Evolutionary conservation across 2,113 vertebrate species (phyloP), one percentile per base, ranked within the genome.

Genomic region (Crotalus helleri): DNA sequence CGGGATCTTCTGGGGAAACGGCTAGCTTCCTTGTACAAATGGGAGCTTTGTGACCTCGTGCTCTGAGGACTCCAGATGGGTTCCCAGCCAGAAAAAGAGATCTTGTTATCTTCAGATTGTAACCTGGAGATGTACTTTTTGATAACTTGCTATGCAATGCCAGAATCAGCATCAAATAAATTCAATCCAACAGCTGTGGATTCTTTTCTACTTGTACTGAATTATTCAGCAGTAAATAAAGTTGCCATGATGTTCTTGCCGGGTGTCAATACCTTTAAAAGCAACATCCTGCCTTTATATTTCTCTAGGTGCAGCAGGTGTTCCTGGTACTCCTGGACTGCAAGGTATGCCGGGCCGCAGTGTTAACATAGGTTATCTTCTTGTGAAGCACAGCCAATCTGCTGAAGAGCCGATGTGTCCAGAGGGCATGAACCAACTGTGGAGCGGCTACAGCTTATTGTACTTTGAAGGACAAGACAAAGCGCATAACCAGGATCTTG

Each of bases 391-490:
- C 98, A 99, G 99, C 93, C 99, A 99, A 96, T 97, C 99, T 0
- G 98, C 99, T 0, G 98, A 98, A 93, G 98, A 98, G 5, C 99
- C 99, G 33, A 99, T 99, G 98, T 99, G 99, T 94, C 99, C 99
- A 0, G 97, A 98, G 93, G 99, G 99, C 90, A 99, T 99, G 99
- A 97, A 97, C 26, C 99, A 98, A 94, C 97, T 99, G 49, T 99
- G 99, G 99, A 98, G 98, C 0, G 99, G 99, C 1, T 99, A 99
- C 98, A 99, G 99, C 96, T 97, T 99, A 29, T 97, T 99, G 39
- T 99, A 99, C 95, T 98, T 99, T 0, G 99, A 99, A 95, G 99
- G 99, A 59, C 99, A 99, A 95, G 99, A 99, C 92, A 99, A 99
- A 95, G 99, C 99, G 57, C 99, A 99, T 97, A 99, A 99, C 96